Evolutionary conservation across 2,888 invertebrate genomes (phyloP).

Genomic region (Rhabditophanes sp.): DNA sequence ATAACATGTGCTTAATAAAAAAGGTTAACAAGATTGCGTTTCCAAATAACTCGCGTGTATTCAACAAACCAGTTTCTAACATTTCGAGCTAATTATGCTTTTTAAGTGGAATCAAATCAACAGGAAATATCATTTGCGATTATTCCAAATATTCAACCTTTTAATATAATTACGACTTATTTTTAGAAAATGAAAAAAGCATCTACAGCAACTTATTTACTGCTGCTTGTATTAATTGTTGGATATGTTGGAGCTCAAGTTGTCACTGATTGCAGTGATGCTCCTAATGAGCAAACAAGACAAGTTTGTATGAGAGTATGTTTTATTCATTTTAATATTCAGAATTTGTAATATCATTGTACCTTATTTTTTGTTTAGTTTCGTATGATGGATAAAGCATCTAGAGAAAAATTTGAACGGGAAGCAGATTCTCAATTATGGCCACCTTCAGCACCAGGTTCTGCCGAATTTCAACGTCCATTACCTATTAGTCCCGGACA

Average conservation of each 20-base stretch:
- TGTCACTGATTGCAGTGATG: constrained; percentile 34
- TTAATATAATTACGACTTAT: too few relatives aligned
- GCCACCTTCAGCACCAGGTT: constrained; percentile 17
- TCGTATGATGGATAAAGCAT: constrained; percentile 12
- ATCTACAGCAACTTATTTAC: too few relatives aligned
- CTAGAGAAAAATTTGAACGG: constrained; percentile 7
- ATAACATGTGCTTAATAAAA: too few relatives aligned
- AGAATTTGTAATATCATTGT: constrained; percentile 2
- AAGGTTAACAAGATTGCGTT: too few relatives aligned
- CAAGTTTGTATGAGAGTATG: constrained; percentile 29
- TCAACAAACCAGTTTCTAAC: too few relatives aligned
- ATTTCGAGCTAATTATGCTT: too few relatives aligned
- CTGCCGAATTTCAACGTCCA: constrained; percentile 39
- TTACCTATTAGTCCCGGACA: constrained; percentile 36
- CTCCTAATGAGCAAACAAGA: constrained; percentile 28
- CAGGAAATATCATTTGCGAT: too few relatives aligned
- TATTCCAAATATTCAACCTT: too few relatives aligned
- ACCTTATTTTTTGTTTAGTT: constrained; percentile 9
- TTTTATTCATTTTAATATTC: not conserved
- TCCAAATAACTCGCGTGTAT: too few relatives aligned
- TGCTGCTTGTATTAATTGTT: not conserved
- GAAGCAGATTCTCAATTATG: constrained; percentile 9
- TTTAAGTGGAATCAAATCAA: too few relatives aligned
- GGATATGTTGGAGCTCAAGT: constrained; percentile 1
- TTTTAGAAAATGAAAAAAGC: too few relatives aligned